Base-by-base conservation (phyloP, 2,797 vertebrate genomes). In the Menidia menidia region DNA sequence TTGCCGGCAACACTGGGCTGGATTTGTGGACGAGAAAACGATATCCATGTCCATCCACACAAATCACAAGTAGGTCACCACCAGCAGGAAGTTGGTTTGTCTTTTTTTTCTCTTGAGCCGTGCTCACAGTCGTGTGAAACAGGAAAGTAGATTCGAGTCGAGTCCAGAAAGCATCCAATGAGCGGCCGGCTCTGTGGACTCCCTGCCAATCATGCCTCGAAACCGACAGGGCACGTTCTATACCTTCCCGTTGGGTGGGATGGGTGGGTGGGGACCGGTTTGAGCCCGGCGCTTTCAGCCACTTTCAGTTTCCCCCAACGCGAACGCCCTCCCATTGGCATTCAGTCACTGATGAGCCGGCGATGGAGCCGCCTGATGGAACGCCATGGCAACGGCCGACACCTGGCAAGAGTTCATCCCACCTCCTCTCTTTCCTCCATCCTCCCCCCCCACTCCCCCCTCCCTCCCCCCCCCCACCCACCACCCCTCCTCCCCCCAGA, bases 381-480 rank as follows among this genome's bases (percentile, higher is more conserved):
- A 96, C 94, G 93, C 96, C 95, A 95, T 96, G 96, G 96, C 97
- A 98, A 97, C 94, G 93, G 96, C 96, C 94, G 95, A 95, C 95
- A 94, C 93, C 94, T 99, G 97, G 96, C 96, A 96, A 94, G 94
- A 95, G 96, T 96, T 96, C 95, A 95, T 93, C 91, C 88, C 86
- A 86, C 86, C 90, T 87, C 88, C 85, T 68, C 72, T 73, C 77
- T 65, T 68, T 83, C 72, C 71, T 75, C 61, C 77, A 78, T 68
- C 77, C 73, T 66, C 64, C 44, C 94, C 62, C 59, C 19, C 47
- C 73, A 74, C 83, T 60, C 55, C 65, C 63, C 67, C 35, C 42
- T 45, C 64, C 43, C 33, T n/a, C 48, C 59, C 47, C 12, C 73
- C 1, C 72, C 31, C 64, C 62, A 69, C 68, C 30, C 25, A 25